phyloP scores from a whole-genome alignment of 37 sponge, comb jelly and placozoan species.

The Ianthella basta region DNA sequence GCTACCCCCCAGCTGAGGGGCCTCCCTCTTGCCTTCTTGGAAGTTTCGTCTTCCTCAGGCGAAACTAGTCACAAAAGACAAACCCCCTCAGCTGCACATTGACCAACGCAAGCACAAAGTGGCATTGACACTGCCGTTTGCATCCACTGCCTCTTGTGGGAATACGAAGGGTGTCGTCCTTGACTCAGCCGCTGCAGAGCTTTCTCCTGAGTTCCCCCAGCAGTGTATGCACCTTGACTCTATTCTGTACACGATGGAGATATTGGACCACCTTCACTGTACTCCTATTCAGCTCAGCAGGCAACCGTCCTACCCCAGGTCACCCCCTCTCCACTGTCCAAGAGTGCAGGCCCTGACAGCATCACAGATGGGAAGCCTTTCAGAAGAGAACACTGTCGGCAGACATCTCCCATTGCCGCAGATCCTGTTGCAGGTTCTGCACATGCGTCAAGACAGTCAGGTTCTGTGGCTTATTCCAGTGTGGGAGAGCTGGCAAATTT shows the following conservation, averaged over 20 bases:
- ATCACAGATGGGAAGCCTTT: too few relatives aligned
- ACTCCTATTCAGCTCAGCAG: neutral
- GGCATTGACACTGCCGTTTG: neutral
- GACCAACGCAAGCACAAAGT: neutral
- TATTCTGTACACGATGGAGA: conserved; percentile 25
- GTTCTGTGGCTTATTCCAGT: neutral
- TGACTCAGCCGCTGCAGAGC: neutral
- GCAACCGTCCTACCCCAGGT: conserved; percentile 15
- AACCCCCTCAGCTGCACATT: neutral
- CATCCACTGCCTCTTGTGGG: neutral
- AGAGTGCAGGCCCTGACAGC: too few relatives aligned
- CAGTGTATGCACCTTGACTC: neutral
- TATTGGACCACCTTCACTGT: conserved; percentile 5
- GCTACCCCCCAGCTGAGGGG: conserved; percentile 63
- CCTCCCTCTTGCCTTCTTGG: conserved; percentile 32
- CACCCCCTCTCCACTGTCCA: neutral
- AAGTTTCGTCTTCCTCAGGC: conserved; percentile 3
- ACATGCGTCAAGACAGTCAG: neutral
- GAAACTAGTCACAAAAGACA: neutral
- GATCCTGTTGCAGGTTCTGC: too few relatives aligned
- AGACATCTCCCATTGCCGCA: too few relatives aligned
- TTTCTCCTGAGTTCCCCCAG: conserved; percentile 18
- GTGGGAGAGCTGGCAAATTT: conserved; percentile 12
- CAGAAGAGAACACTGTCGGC: too few relatives aligned
- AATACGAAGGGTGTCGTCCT: neutral